Conservation (phyloP, 2,888 invertebrate genomes). For the Cryptophagus acutangulus region DNA sequence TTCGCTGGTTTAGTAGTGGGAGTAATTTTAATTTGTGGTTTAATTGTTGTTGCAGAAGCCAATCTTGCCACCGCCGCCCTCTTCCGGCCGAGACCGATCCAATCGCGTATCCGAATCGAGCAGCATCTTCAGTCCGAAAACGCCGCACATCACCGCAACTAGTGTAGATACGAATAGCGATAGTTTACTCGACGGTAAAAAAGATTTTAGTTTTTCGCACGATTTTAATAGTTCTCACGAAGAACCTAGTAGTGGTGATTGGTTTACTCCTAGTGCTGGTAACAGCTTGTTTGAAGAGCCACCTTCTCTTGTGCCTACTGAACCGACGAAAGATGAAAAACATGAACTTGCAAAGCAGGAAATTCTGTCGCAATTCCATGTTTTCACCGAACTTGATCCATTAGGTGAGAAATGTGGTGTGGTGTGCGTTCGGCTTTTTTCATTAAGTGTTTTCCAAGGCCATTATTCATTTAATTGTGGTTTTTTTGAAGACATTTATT, state of each 20-base stretch:
- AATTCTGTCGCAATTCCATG: constrained; percentile 61
- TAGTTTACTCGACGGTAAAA: constrained; percentile 26
- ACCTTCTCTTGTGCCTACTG: constrained; percentile 21
- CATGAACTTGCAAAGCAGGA: constrained; percentile 44
- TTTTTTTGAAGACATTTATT: constrained; percentile 2
- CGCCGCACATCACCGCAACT: constrained; percentile 39
- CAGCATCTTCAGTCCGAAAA: constrained; percentile 45
- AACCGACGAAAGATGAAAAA: constrained; percentile 39
- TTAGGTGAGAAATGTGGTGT: constrained; percentile 61
- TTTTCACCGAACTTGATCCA: constrained; percentile 91
- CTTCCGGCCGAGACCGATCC: constrained; percentile 37
- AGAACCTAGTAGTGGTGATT: constrained; percentile 43
- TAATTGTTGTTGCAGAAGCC: constrained; percentile 30
- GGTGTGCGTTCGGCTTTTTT: no score
- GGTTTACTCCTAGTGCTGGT: constrained; percentile 42
- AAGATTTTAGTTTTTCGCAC: constrained; percentile 36
- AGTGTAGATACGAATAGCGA: constrained; percentile 26
- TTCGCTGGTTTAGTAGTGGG: no score
- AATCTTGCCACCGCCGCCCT: constrained; percentile 39
- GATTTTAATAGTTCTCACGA: constrained; percentile 39
- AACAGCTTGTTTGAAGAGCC: constrained; percentile 43
- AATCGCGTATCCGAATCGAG: constrained; percentile 40
- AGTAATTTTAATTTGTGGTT: no score
- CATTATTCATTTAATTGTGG: no score
- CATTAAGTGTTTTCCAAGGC: no score